These are phyloP conservation scores for Serilophus lunatus DNA, from an alignment of 2,113 vertebrate genomes.

Conservation along the genomic window DNA sequence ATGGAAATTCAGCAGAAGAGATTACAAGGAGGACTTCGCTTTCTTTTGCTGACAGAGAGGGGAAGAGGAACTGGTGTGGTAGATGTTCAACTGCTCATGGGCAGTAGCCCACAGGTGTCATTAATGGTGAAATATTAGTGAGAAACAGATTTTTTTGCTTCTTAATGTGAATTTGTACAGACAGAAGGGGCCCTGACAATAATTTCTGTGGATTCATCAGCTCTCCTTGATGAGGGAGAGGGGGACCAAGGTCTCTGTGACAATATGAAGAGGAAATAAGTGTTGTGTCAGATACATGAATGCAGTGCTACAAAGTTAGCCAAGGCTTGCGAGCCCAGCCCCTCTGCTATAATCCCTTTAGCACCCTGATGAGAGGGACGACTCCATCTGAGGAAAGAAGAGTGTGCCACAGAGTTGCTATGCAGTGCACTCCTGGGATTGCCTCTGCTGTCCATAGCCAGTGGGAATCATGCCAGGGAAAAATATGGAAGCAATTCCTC, in stretches of 20 bases:
- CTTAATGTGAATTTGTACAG: neutral
- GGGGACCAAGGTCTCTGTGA: fast-evolving
- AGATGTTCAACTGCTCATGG: neutral
- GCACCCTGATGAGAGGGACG: too few relatives aligned
- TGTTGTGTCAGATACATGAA: neutral
- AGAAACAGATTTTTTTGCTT: neutral
- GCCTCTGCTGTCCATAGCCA: fast-evolving
- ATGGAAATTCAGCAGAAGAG: fast-evolving
- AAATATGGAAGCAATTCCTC: neutral
- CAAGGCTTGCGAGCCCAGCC: neutral
- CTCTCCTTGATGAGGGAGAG: neutral
- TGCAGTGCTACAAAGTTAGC: too few relatives aligned
- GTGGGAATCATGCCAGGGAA: neutral
- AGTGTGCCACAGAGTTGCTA: neutral
- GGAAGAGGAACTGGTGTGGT: neutral
- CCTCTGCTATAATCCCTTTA: neutral
- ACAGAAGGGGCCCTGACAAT: neutral
- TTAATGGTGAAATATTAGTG: neutral
- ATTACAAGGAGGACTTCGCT: neutral
- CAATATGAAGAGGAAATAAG: neutral
- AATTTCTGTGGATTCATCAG: neutral
- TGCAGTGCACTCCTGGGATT: fast-evolving
- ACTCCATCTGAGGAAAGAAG: neutral
- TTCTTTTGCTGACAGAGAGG: neutral
- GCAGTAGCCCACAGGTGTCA: neutral